phyloP scores from a whole-genome alignment of 2,888 invertebrate species.

The Melipona bicolor region DNA sequence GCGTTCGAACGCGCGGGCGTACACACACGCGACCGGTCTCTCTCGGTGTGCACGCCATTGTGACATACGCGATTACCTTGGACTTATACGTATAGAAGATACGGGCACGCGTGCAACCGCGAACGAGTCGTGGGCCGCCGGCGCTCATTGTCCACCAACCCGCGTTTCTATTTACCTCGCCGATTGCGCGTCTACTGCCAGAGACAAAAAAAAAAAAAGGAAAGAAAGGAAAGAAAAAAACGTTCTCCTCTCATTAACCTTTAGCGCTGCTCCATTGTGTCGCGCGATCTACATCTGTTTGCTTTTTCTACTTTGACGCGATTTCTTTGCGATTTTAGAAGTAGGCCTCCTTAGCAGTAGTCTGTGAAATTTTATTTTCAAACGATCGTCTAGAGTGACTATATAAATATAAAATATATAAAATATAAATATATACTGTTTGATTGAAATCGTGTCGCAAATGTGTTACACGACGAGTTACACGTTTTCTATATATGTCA shows the following conservation, averaged over 20 bases:
- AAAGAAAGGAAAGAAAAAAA: conserved; percentile 10
- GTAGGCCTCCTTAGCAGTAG: too few relatives aligned
- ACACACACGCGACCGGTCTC: conserved; percentile 3
- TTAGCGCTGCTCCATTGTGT: conserved; percentile 43
- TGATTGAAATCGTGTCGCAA: too few relatives aligned
- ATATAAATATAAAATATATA: too few relatives aligned
- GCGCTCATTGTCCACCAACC: conserved; percentile 62
- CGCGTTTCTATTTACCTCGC: conserved; percentile 32
- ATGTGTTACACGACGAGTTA: too few relatives aligned
- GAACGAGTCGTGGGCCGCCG: conserved; percentile 54
- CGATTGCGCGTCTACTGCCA: not conserved
- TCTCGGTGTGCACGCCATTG: conserved; percentile 69
- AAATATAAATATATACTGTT: too few relatives aligned
- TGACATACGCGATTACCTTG: conserved; percentile 83
- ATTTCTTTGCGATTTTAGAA: not conserved
- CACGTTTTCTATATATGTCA: too few relatives aligned
- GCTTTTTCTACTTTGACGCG: not conserved
- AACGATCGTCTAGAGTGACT: too few relatives aligned
- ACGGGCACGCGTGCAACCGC: conserved; percentile 49
- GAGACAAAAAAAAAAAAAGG: too few relatives aligned
- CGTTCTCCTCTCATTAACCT: conserved; percentile 51
- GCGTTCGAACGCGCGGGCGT: conserved; percentile 14
- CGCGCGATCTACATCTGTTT: conserved; percentile 6
- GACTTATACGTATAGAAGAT: conserved; percentile 73
- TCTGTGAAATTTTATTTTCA: too few relatives aligned